Evolutionary conservation across 2,888 invertebrate genomes (phyloP), one percentile per base, ranked within the genome.

Genomic region (Aphodius sticticus): DNA sequence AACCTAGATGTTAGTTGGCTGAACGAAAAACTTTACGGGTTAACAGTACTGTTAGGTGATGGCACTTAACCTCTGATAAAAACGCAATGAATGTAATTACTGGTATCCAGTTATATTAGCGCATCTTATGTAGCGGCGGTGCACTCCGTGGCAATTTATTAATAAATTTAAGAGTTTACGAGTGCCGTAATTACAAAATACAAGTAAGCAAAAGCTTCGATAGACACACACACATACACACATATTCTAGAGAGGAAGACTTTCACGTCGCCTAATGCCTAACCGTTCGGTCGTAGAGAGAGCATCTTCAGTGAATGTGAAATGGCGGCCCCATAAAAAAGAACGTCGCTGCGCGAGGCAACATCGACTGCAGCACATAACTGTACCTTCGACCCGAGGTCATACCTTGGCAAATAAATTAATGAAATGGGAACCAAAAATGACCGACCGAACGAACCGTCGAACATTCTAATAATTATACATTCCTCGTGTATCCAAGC

Each of bases 401-500:
- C 82, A 83, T 77, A 78, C 79, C 79, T 78, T 80, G 69, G 82
- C 82, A 82, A 83, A 83, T 83, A 83, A 81, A 81, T 82, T 81
- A 83, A 82, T 80, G 80, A 83, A 83, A 83, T 80, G 81, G 77
- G 82, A 79, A 79, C 78, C 80, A 77, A 81, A 81, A 80, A 81
- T 71, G 15, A 7, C 53, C 53, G 53, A 5, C 7, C 53, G 53
- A 53, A 53, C 12, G 53, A 12, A 26, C 26, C 26, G 9, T 53
- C 9, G 53, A 53, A 53, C 53, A 53, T 53, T 53, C 53, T 53
- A 53, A 53, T 53, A 53, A 53, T 53, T 53, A 53, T 53, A 53
- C 53, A 53, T 53, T 53, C 53, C 53, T 12, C 53, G 53, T 53
- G 12, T 7, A 53, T 53, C 53, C 53, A 53, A 12, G 7, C 9